These are phyloP conservation scores for Caloenas nicobarica DNA, from an alignment of 2,113 vertebrate genomes.

Conservation along the genomic window DNA sequence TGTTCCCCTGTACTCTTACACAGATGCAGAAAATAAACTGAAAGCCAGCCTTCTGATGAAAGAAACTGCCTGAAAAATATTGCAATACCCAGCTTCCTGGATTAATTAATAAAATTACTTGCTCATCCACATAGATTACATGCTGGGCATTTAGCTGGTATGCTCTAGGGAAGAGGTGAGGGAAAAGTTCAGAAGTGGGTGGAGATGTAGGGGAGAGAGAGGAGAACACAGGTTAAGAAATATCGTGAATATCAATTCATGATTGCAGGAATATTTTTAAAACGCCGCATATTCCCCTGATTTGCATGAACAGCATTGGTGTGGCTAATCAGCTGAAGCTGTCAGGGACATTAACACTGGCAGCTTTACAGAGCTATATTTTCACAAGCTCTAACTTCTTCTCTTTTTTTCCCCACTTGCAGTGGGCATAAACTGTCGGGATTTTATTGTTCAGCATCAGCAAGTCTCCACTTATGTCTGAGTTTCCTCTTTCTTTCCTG, in stretches of 20 bases:
- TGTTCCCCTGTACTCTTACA: background rate
- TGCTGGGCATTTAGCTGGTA: background rate
- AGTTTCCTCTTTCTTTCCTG: background rate
- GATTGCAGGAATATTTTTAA: background rate
- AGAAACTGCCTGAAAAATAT: constrained; percentile 7
- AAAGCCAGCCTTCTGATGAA: background rate
- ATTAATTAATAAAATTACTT: constrained; percentile 60
- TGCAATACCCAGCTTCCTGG: background rate
- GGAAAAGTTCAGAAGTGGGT: background rate
- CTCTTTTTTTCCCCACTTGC: background rate
- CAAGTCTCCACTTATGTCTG: background rate
- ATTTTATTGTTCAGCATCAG: background rate
- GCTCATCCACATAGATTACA: constrained; percentile 42
- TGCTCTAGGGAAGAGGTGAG: background rate
- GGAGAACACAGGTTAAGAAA: background rate
- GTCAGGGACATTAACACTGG: background rate
- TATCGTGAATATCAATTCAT: background rate
- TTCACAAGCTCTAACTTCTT: background rate
- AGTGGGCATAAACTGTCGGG: background rate
- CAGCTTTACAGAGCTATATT: background rate
- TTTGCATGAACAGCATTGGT: background rate
- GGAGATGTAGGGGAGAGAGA: background rate
- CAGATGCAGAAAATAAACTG: background rate
- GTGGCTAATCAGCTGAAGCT: background rate
- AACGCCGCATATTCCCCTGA: background rate